Evolutionary conservation across 2,888 invertebrate species (phyloP), one percentile per base, ranked within the genome.

Genomic region (Cataglyphis albicans): DNA sequence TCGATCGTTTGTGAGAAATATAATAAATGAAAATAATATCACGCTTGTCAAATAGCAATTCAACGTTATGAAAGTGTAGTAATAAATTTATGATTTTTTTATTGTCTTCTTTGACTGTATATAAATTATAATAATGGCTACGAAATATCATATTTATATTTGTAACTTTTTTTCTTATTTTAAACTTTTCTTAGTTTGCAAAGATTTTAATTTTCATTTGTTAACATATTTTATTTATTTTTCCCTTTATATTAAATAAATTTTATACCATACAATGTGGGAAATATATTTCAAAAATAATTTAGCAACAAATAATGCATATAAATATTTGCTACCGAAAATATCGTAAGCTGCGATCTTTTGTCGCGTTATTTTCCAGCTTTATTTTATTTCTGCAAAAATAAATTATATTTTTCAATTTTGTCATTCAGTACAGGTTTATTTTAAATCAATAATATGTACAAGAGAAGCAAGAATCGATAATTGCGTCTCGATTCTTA

Each of bases 21-120:
- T 65, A 75, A 75, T 75, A 65, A 25, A 4, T 74, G 41, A n/a
- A 74, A 74, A 75, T 35, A 65, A n/a, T n/a, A 44, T 1, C 41
- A 29, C 15, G 21, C 18, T 21, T 18, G 32, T 65, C 65, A 75
- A 48, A 65, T 67, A 52, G 15, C 12, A 44, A 0, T n/a, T 10
- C 18, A 59, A 32, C 3, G 9, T 75, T 48, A 64, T 21, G 0
- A 59, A 32, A 15, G n/a, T 21, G 5, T 48, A 18, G 21, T 65
- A 65, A 52, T 67, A 38, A 64, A 21, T 21, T n/a, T n/a, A 52
- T 4, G 5, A 12, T 65, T 52, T 75, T 35, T 65, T 48, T 32
- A 18, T n/a, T n/a, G n/a, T n/a, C 1, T 75, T 7, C 7, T 52
- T 52, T n/a, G n/a, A 25, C 35, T 4, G 0, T 18, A 12, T 74